phyloP scores from a whole-genome alignment of 1,140 invertebrate genomes.

The Plectrocnemia conspersa region DNA sequence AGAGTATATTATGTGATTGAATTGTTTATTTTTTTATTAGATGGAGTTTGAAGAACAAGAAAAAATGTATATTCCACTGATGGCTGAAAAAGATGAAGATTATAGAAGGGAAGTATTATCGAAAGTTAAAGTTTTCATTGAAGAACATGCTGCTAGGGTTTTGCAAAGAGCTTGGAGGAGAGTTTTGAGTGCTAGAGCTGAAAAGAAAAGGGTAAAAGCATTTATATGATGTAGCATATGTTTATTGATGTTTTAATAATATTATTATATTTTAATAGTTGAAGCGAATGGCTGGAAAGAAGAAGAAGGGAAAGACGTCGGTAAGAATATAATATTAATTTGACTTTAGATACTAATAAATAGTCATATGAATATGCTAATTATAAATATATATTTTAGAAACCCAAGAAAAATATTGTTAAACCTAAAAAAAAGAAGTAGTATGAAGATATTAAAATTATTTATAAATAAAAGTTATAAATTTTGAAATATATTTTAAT shows the following conservation, averaged over 20 bases:
- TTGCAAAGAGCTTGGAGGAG: conserved; percentile 46
- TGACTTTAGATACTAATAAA: too few species aligned
- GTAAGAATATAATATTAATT: too few species aligned
- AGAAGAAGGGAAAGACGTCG: conserved; percentile 17
- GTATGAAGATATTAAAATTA: too few species aligned
- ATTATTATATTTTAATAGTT: conserved; percentile 6
- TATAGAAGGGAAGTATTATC: conserved; percentile 47
- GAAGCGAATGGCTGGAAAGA: conserved; percentile 7
- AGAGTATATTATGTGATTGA: background rate
- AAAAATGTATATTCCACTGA: conserved; percentile 45
- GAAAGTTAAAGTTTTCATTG: conserved; percentile 45
- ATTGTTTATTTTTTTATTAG: conserved; percentile 30
- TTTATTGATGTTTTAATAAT: background rate
- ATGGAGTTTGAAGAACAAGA: conserved; percentile 45
- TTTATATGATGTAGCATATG: background rate
- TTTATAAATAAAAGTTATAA: too few species aligned
- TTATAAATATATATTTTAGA: too few species aligned
- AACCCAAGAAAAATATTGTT: too few species aligned
- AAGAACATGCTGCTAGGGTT: conserved; percentile 46
- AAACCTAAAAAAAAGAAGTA: too few species aligned
- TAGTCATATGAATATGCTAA: too few species aligned
- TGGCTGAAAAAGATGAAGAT: conserved; percentile 48
- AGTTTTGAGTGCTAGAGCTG: conserved; percentile 42
- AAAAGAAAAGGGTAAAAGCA: conserved; percentile 45
- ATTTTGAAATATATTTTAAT: too few species aligned